Evolutionary conservation across 2,113 vertebrate genomes (phyloP).

Genomic region (Polyodon spathula): DNA sequence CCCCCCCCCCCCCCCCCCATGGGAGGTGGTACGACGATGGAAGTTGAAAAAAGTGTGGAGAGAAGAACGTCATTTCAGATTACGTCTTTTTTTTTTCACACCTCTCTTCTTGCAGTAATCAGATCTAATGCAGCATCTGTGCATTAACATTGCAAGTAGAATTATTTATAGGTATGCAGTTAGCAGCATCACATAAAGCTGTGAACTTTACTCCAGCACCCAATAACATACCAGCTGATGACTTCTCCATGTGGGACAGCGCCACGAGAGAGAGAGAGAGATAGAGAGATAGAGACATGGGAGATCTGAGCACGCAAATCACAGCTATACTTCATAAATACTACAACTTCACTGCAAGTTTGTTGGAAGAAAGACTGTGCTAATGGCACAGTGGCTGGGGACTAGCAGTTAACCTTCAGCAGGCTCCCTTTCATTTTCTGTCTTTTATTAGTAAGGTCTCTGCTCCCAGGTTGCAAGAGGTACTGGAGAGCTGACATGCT

Average conservation of each 20-base stretch:
- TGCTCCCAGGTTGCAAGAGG: not conserved
- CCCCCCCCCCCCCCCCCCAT: too few species aligned
- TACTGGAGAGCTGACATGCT: not conserved
- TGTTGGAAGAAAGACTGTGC: not conserved
- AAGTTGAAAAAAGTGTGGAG: too few species aligned
- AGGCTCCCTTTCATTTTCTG: not conserved
- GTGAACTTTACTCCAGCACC: too few species aligned
- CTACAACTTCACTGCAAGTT: not conserved
- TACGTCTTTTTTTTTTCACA: constrained; percentile 15
- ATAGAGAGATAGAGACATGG: too few species aligned
- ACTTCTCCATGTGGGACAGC: constrained; percentile 26
- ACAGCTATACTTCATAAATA: not conserved
- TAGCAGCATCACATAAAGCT: constrained; percentile 24
- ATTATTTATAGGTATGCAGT: constrained; percentile 39
- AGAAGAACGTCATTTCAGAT: too few species aligned
- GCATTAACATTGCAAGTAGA: constrained; percentile 26
- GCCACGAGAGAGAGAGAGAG: too few species aligned
- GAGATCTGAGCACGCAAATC: too few species aligned
- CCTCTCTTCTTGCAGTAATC: constrained; percentile 20
- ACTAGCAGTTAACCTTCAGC: not conserved
- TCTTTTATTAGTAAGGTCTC: constrained; percentile 2
- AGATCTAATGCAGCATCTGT: constrained; percentile 16
- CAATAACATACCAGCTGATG: too few species aligned
- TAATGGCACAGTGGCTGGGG: not conserved
- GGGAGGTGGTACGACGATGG: too few species aligned